Conservation (phyloP, 2,113 vertebrate genomes). For the Triplophysa dalaica region DNA sequence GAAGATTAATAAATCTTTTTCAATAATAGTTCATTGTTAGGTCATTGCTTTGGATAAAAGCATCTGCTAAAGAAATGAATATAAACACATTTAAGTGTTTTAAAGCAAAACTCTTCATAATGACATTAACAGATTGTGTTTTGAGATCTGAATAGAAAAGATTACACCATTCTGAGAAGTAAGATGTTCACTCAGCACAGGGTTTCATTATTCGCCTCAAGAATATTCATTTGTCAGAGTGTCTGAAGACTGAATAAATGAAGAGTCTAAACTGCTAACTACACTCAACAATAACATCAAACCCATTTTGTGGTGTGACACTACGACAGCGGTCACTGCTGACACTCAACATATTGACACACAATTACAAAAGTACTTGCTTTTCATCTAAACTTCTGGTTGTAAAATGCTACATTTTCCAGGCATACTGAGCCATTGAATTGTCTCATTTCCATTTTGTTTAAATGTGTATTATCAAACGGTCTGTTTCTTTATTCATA, state of each 20-base stretch:
- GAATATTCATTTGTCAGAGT: not conserved
- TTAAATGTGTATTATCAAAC: conserved; percentile 46
- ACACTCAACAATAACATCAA: conserved; percentile 23
- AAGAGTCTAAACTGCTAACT: not conserved
- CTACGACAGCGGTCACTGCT: conserved; percentile 25
- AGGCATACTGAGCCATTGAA: conserved; percentile 27
- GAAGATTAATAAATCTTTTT: too few species aligned
- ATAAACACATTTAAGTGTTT: not conserved
- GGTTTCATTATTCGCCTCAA: not conserved
- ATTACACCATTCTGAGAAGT: too few species aligned
- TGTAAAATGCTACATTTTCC: conserved; percentile 26
- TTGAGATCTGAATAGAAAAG: too few species aligned
- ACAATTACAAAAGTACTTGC: conserved; percentile 4
- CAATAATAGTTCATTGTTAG: too few species aligned
- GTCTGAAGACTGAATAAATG: too few species aligned
- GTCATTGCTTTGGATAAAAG: too few species aligned
- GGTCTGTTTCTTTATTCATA: conserved; percentile 43
- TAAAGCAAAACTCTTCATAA: not conserved
- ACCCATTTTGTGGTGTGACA: not conserved
- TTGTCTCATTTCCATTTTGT: conserved; percentile 52
- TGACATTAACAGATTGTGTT: not conserved
- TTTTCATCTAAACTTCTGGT: conserved; percentile 37
- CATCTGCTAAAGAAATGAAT: too few species aligned
- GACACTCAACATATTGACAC: not conserved
- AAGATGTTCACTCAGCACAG: not conserved